Evolutionary conservation across 2,113 vertebrate genomes (phyloP).

Genomic region (Eublepharis macularius): DNA sequence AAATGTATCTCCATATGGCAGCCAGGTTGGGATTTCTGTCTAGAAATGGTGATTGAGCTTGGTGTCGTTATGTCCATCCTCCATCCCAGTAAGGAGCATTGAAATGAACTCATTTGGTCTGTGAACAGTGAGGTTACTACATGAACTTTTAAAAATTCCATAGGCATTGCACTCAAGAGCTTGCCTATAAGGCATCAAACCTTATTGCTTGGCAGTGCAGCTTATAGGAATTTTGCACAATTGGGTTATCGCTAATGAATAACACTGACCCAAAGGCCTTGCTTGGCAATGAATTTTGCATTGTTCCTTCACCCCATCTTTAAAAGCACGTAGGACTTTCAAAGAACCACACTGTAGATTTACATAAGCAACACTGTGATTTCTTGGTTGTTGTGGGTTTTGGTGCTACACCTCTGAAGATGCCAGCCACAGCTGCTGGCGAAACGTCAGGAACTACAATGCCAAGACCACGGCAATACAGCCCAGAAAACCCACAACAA

Average conservation of each 20-base stretch:
- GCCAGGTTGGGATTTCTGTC: background rate
- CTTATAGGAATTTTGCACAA: too few species aligned
- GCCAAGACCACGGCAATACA: too few species aligned
- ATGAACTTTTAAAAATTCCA: too few species aligned
- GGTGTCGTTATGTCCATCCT: background rate
- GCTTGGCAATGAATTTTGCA: background rate
- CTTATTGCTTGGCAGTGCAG: too few species aligned
- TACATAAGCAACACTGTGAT: too few species aligned
- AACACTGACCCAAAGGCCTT: background rate
- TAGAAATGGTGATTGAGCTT: background rate
- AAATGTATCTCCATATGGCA: background rate
- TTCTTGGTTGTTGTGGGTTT: too few species aligned
- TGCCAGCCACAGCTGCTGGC: too few species aligned
- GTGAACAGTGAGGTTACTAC: background rate
- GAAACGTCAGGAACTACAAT: too few species aligned
- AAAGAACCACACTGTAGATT: too few species aligned
- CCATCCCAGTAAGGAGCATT: conserved; percentile 34
- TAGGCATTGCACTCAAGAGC: background rate
- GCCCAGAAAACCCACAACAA: too few species aligned
- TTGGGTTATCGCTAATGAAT: too few species aligned
- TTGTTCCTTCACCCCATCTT: background rate
- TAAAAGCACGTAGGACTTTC: background rate
- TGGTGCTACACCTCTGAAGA: too few species aligned
- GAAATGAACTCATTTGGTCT: background rate
- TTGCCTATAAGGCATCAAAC: background rate